Base-by-base conservation (phyloP, 2,888 invertebrate species). In the Lithophane leautieri region DNA sequence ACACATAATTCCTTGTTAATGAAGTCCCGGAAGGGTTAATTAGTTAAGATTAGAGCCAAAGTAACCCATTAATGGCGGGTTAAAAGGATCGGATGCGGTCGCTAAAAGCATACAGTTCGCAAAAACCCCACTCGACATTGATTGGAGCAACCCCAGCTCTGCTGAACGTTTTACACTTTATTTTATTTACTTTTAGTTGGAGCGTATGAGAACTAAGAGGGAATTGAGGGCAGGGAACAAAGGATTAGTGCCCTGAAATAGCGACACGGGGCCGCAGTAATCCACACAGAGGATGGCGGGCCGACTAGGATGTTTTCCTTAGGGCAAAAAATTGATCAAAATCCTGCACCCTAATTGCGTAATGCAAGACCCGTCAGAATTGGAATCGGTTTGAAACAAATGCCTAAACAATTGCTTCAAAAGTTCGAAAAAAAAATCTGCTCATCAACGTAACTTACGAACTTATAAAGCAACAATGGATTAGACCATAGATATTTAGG, bases 101-200 rank as follows among this genome's bases (percentile, higher is more conserved):
- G 9, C 40, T 79, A 79, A 79, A 63, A 78, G 65, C 70, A 60
- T 63, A 65, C 19, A 60, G 44, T n/a, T 34, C n/a, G 65, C 40
- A 14, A 54, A 78, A 70, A 40, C 22, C 6, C 40, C 40, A 76
- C 61, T 40, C 44, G 52, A 68, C 19, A 62, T 68, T 19, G 61
- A 61, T 76, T 76, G 22, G 19, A 50, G 1, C 44, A 60, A 76
- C 58, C 16, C 34, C 56, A 19, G 60, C 28, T 11, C 19, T 14
- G 16, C n/a, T 52, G 60, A 76, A 25, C 12, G 22, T 60, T 76
- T 76, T 54, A 54, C 44, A 76, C 44, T 54, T 67, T 34, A 50
- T 58, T 65, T 75, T 60, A 67, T 76, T 76, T 54, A 60, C 25
- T 61, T 76, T 44, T 25, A 4, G 44, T 61, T 25, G 52, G 34